Conservation (phyloP, 2,888 invertebrate species). For the Sarcophaga rosellei region DNA sequence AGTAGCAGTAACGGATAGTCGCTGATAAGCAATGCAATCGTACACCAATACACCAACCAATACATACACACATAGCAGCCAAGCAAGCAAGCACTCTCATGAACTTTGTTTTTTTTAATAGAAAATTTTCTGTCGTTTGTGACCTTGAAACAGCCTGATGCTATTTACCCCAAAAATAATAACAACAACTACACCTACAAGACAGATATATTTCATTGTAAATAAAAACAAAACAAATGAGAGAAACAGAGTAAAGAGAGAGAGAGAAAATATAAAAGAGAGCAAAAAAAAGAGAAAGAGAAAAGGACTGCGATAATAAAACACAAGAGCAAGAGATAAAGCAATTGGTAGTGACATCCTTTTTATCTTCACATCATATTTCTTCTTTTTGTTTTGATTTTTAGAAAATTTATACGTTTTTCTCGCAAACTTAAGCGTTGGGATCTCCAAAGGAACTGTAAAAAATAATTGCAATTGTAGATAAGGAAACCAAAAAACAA, state of each 20-base stretch:
- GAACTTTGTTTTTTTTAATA: conserved; percentile 32
- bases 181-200: not conserved
- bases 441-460: conserved; percentile 15
- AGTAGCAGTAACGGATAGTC: conserved; percentile 15
- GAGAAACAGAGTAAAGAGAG: not conserved
- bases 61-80: conserved; percentile 15
- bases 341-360: too few species aligned
- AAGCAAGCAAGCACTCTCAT: conserved; percentile 6
- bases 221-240: conserved; percentile 29
- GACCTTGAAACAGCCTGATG: conserved; percentile 69
- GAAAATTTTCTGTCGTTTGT: conserved; percentile 56
- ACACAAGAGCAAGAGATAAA: too few species aligned
- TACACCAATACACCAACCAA: conserved; percentile 31
- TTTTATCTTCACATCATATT: too few species aligned
- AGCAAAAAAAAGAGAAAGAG: not conserved
- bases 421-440: not conserved
- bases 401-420: not conserved
- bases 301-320: too few species aligned
- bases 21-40: conserved; percentile 22
- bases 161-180: conserved; percentile 59
- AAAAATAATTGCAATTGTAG: conserved; percentile 9
- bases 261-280: conserved; percentile 12
- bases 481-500: not conserved
- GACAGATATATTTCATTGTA: conserved; percentile 14
- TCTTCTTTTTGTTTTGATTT: conserved; percentile 5